phyloP scores from a whole-genome alignment of 2,797 vertebrate genomes.

The Microctenopoma lineatum region DNA sequence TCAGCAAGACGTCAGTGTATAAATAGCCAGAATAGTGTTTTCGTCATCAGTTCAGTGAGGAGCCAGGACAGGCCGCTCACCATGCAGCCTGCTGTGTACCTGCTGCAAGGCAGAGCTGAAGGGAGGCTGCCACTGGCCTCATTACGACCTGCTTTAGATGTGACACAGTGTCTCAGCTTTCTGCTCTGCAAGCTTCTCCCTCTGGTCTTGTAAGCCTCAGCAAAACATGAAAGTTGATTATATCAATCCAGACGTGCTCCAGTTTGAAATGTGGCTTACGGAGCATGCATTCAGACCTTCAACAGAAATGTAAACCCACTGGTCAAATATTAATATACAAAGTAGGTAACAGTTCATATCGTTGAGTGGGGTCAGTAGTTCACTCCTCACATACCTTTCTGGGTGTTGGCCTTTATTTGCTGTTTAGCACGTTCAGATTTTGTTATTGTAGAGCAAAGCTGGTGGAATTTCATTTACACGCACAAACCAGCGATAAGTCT shows the following conservation, averaged over 20 bases:
- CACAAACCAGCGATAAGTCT: constrained; percentile 21
- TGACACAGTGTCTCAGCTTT: constrained; percentile 58
- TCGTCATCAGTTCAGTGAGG: constrained; percentile 52
- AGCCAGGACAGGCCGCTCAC: constrained; percentile 52
- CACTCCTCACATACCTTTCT: constrained; percentile 8
- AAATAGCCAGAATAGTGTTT: constrained; percentile 68
- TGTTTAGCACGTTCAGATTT: not conserved
- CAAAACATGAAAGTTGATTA: constrained; percentile 62
- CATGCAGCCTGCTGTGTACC: constrained; percentile 54
- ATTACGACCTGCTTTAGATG: constrained; percentile 62
- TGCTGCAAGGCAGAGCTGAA: constrained; percentile 54
- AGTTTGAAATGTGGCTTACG: constrained; percentile 11
- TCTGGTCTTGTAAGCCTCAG: constrained; percentile 64
- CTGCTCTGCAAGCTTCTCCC: constrained; percentile 50
- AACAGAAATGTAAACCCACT: not conserved
- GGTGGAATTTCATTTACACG: not conserved
- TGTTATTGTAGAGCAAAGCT: not conserved
- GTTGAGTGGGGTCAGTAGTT: not conserved
- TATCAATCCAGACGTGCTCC: constrained; percentile 40
- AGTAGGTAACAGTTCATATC: not conserved
- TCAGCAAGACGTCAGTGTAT: constrained; percentile 55
- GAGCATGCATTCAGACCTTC: not conserved
- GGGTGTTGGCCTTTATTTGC: not conserved
- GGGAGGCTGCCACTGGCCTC: constrained; percentile 59
- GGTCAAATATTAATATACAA: constrained; percentile 5